Base-by-base conservation (phyloP, 2,888 invertebrate species). In the Ophion slaviceki region DNA sequence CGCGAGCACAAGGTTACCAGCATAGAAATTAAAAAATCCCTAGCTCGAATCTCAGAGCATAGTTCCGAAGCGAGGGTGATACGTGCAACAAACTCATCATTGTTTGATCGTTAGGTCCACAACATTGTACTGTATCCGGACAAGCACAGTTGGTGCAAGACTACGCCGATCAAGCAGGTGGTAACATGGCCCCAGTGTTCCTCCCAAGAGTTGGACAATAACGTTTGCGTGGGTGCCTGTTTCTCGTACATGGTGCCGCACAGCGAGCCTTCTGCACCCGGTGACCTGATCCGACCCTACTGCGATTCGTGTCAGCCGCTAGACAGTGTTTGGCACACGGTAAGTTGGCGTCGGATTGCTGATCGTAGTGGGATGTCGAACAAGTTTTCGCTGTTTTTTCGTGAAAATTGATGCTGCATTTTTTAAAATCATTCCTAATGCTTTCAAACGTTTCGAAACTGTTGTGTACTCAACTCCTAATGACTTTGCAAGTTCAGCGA, bases 271-370 rank as follows among this genome's bases (percentile, higher is more conserved):
- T 95, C 96, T 28, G 96, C 96, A 85, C 96, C 96, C 2, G 96
- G 96, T 53, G 96, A 96, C 91, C 94, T 95, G 87, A 95, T 95
- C 87, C 93, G 94, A 84, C 96, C 96, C 2, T 96, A 96, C 90
- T 96, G 96, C 91, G 96, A 96, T 92, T 96, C 96, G 85, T 96
- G 96, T 89, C 96, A 96, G 91, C 96, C 96, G 0, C 94, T 95
- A 0, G 95, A 95, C 85, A 95, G 95, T 57, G 94, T 95, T 86
- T 96, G 96, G 95, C 96, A 96, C 89, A 96, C 96, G 90, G 96
- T 96, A 93, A 93, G 94, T 91, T 11, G 24, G n/a, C 17, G 14
- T 64, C 45, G 47, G 17, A 57, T 57, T n/a, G n/a, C n/a, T 64
- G 62, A 24, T 0, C 11, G 11, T 61, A 32, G 2, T 32, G 32